phyloP scores from a whole-genome alignment of 1,140 invertebrate genomes.

The Cylas formicarius region DNA sequence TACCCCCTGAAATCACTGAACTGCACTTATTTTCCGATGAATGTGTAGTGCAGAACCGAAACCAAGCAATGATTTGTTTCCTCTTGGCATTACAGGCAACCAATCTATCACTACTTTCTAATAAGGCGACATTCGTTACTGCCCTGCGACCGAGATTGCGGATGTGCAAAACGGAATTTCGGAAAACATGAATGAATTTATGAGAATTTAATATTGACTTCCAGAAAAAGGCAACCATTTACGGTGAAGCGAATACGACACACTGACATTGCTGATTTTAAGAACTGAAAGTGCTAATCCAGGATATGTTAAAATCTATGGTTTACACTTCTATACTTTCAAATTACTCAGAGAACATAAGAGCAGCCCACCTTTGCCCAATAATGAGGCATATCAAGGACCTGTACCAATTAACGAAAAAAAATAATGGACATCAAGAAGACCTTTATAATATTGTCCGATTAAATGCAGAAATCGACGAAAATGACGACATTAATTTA shows the following conservation, averaged over 20 bases:
- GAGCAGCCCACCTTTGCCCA: conserved; percentile 4
- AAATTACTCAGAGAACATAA: conserved; percentile 15
- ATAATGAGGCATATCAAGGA: conserved; percentile 1
- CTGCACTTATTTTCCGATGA: conserved; percentile 29
- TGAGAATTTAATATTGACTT: conserved; percentile 22
- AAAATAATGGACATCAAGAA: conserved; percentile 18
- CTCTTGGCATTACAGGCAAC: conserved; percentile 22
- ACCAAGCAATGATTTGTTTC: conserved; percentile 27
- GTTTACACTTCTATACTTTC: conserved; percentile 8
- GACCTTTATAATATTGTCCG: too few relatives aligned
- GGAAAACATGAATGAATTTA: conserved; percentile 27
- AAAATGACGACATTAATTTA: too few relatives aligned
- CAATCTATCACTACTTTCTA: conserved; percentile 34
- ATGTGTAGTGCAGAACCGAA: conserved; percentile 32
- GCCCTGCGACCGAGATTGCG: conserved; percentile 35
- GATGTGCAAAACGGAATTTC: conserved; percentile 25
- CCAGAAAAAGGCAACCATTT: conserved; percentile 23
- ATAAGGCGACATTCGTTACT: conserved; percentile 36
- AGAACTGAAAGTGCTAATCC: conserved; percentile 21
- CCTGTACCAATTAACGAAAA: conserved; percentile 17
- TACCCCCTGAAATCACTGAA: conserved; percentile 23
- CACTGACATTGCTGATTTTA: conserved; percentile 24
- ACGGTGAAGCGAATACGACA: conserved; percentile 20
- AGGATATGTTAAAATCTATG: conserved; percentile 13
- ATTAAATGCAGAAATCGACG: too few relatives aligned